Conservation (phyloP, 2,113 vertebrate species). For the Uria lomvia region DNA sequence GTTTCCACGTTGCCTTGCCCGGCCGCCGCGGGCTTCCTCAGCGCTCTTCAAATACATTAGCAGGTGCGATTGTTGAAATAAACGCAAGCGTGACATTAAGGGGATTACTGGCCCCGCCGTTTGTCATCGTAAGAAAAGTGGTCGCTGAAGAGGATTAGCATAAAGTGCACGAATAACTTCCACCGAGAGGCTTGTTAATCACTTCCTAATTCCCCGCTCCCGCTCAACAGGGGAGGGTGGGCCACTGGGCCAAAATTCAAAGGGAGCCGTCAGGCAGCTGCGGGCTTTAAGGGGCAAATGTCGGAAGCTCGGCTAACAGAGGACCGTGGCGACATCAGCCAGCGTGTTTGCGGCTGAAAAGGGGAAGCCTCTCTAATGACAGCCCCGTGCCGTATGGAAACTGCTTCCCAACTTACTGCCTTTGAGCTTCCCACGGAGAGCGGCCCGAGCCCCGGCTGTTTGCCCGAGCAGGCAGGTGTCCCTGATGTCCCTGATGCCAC, state of each 20-base stretch:
- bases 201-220: neutral
- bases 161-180: constrained; percentile 2
- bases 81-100: neutral
- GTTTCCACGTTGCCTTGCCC: neutral
- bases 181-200: neutral
- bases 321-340: neutral
- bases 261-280: neutral
- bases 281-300: neutral
- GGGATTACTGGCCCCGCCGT: neutral
- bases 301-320: neutral
- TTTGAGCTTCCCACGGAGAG: neutral
- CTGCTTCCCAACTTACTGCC: neutral
- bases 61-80: neutral
- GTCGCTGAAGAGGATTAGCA: constrained; percentile 2
- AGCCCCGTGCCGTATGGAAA: fast-evolving
- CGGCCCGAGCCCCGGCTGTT: neutral
- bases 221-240: neutral
- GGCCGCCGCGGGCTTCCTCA: neutral
- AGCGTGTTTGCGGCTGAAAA: neutral
- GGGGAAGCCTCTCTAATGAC: fast-evolving
- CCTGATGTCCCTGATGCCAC: neutral
- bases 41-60: neutral
- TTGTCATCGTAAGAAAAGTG: neutral
- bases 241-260: neutral
- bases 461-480: neutral